These are phyloP conservation scores for Pseudomyrmex dendroicus DNA, from an alignment of 1,140 invertebrate species.

Conservation along the genomic window DNA sequence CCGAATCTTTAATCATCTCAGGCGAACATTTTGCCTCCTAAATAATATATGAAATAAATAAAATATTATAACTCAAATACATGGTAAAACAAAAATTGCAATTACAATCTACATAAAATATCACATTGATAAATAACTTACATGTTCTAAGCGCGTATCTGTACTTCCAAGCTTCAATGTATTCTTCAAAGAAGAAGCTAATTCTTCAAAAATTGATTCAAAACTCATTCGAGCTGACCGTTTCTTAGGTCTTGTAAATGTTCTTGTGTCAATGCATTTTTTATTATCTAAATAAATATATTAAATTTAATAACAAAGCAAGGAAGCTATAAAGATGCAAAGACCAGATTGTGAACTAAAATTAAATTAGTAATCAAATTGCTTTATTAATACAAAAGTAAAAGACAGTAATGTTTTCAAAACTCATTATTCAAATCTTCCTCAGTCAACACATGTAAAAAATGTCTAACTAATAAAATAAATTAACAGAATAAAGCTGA, in stretches of 20 bases:
- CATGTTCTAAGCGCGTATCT: slow-evolving; percentile 73
- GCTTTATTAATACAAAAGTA: no score
- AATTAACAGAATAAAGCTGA: not conserved
- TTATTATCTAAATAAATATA: slow-evolving; percentile 64
- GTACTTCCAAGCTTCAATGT: slow-evolving; percentile 72
- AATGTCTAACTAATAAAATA: no score
- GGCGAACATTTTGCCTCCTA: slow-evolving; percentile 48
- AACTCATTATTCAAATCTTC: no score
- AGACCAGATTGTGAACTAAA: no score
- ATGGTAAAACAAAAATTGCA: not conserved
- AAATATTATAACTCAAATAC: slow-evolving; percentile 1
- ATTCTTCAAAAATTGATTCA: slow-evolving; percentile 81
- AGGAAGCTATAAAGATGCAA: no score
- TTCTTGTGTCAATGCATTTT: slow-evolving; percentile 83
- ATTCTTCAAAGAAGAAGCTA: slow-evolving; percentile 74
- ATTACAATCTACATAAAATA: not conserved
- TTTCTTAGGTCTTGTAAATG: slow-evolving; percentile 85
- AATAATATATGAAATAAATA: slow-evolving; percentile 28
- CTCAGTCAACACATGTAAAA: no score
- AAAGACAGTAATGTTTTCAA: no score
- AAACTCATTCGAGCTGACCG: slow-evolving; percentile 78
- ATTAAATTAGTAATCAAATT: no score
- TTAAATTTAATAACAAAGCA: slow-evolving; percentile 17
- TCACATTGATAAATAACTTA: slow-evolving; percentile 29
- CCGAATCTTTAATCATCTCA: slow-evolving; percentile 54